Conservation (phyloP, 1,140 invertebrate species). For the Bombus waltoni region DNA sequence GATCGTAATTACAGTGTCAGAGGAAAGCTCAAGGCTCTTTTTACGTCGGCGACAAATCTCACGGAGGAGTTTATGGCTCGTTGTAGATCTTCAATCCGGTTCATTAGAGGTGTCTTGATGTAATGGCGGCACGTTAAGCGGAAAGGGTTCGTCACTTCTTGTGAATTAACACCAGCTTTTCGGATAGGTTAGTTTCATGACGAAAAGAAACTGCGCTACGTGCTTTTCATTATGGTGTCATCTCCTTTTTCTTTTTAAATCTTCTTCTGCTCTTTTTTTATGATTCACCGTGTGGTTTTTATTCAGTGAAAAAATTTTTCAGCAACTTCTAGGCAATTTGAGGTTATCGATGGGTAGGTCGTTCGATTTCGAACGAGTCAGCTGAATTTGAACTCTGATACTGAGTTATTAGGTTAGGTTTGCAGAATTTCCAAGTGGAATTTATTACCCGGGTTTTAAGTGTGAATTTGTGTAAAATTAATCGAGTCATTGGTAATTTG, state of each 20-base stretch:
- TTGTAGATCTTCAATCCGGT: constrained; percentile 39
- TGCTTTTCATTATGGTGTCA: constrained; percentile 9
- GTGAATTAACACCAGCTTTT: constrained; percentile 22
- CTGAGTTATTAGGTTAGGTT: background rate
- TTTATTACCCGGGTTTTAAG: background rate
- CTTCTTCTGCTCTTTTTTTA: background rate
- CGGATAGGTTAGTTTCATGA: background rate
- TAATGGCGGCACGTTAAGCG: constrained; percentile 10
- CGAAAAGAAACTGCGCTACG: background rate
- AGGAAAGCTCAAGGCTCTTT: constrained; percentile 1
- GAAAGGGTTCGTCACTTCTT: background rate
- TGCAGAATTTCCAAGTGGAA: background rate
- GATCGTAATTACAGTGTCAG: constrained; percentile 28
- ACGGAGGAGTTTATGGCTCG: constrained; percentile 24
- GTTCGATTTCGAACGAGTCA: background rate
- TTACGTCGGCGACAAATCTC: constrained; percentile 27
- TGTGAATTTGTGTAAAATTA: background rate
- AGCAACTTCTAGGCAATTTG: background rate
- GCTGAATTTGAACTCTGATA: background rate
- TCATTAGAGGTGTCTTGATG: constrained; percentile 36
- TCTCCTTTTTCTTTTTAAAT: background rate
- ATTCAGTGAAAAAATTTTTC: no score
- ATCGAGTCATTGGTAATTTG: background rate
- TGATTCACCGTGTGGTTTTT: no score
- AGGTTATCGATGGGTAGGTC: background rate